Evolutionary conservation across 1,140 invertebrate species (phyloP), one percentile per base, ranked within the genome.

Genomic region (Spodoptera frugiperda): DNA sequence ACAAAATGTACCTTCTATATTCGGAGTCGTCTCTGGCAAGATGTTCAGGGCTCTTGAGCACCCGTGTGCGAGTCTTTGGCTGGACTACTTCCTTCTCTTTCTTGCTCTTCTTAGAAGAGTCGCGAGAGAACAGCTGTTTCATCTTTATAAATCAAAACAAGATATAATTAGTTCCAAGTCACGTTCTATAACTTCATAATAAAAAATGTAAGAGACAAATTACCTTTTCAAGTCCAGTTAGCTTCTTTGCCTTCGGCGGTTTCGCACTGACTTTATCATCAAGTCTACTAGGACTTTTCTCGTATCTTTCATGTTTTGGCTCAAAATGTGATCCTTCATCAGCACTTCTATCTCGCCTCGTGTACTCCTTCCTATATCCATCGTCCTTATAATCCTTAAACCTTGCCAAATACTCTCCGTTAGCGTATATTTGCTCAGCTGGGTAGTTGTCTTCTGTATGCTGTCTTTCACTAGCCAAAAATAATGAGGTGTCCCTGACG

Each of bases 201-300:
- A 0, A 39, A 44, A 55, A 53, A 70, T 67, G 49, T 51, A 15
- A 19, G 19, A 53, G 76, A 53, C 81, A 81, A 55, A 61, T 92
- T 81, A 96, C 96, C 92, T 96, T 96, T 89, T 96, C 95, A 77
- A 96, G 94, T 87, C 95, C 95, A 85, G 96, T 96, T 84, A 95
- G 89, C 83, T 96, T 96, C 84, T 95, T 95, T n/a, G 94, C 93
- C 87, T 95, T 95, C 10, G 95, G 95, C 70, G 95, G 95, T 87
- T 95, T 95, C 82, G 94, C 94, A 89, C 95, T 94, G 55, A 94
- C 79, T 89, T 93, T 94, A 53, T 94, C 94, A 77, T 94, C 86
- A 65, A 88, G 82, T 87, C 89, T 88, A 71, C 83, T 90, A 30
- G 90, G 90, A 84, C 91, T 93, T 81, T 91, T 94, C 48, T 95